A percentile compares a stretch with the other conserved stretches of the same genome.
phyloP scores from a whole-genome alignment of 1,140 invertebrate genomes.

The Helicorthomorpha holstii region DNA sequence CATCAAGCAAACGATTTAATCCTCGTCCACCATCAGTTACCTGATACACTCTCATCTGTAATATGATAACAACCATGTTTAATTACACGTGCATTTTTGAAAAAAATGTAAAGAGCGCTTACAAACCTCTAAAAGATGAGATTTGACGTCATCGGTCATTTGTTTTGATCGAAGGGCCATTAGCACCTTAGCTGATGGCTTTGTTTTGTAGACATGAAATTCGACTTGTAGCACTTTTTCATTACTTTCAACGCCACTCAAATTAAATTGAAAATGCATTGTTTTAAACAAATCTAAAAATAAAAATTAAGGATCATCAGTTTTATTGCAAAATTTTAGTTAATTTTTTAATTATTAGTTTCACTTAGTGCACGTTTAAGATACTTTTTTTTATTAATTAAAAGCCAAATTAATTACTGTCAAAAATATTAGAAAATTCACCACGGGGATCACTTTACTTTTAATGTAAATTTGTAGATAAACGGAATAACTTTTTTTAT shows the following conservation, averaged over 20 bases:
- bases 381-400: no score
- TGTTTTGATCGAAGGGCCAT: constrained; percentile 19
- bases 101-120: background rate
- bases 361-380: no score
- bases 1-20: constrained; percentile 31
- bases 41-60: constrained; percentile 37
- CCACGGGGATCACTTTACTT: no score
- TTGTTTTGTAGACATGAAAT: constrained; percentile 34
- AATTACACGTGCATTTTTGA: background rate
- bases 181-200: constrained; percentile 10
- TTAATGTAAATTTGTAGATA: no score
- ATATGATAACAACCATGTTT: background rate
- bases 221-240: constrained; percentile 40
- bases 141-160: constrained; percentile 10
- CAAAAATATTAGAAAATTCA: no score
- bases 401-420: no score
- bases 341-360: no score
- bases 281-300: constrained; percentile 16
- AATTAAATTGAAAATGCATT: constrained; percentile 30
- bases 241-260: constrained; percentile 27
- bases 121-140: background rate
- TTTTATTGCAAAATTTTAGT: no score
- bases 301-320: no score
- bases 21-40: constrained; percentile 28
- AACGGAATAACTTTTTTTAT: no score